Percentiles rank a stretch among this genome's conserved stretches.
Evolutionary conservation across 1,140 invertebrate species (phyloP).

Genomic region (Ips typographus): DNA sequence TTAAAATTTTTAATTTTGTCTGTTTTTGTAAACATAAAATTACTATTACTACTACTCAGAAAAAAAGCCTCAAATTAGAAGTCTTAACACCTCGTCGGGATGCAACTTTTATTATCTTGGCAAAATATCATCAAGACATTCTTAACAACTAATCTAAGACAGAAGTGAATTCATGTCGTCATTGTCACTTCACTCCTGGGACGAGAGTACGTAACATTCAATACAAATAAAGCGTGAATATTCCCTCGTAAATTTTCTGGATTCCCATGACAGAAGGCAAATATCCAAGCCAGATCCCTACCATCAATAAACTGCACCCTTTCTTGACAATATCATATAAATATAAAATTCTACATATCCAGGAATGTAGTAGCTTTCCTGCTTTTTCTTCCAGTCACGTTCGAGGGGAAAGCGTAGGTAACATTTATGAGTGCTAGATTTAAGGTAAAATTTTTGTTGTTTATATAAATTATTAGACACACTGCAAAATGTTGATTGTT

Average conservation of each 20-base stretch:
- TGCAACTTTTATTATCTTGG: too few relatives aligned
- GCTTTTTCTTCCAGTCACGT: conserved; percentile 12
- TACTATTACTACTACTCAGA: too few relatives aligned
- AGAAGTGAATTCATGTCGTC: too few relatives aligned
- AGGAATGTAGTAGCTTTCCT: not conserved
- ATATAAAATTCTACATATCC: conserved; percentile 4
- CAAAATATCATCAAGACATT: too few relatives aligned
- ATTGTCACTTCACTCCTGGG: too few relatives aligned
- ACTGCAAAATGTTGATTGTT: not conserved
- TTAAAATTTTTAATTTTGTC: not conserved
- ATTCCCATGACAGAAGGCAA: not conserved
- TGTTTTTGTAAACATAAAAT: not conserved
- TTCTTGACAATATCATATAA: conserved; percentile 21
- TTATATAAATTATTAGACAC: not conserved
- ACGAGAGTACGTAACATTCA: too few relatives aligned
- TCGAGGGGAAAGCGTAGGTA: conserved; percentile 1
- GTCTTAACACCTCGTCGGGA: too few relatives aligned
- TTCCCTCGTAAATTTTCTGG: too few relatives aligned
- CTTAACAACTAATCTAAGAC: too few relatives aligned
- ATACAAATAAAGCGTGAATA: too few relatives aligned
- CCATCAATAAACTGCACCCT: conserved; percentile 20
- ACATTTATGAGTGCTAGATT: not conserved
- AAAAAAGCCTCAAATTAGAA: too few relatives aligned
- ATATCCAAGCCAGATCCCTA: conserved; percentile 5
- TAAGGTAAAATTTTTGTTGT: conserved; percentile 3